Base-by-base conservation (phyloP, 2,113 vertebrate genomes). In the Ctenomys sociabilis region DNA sequence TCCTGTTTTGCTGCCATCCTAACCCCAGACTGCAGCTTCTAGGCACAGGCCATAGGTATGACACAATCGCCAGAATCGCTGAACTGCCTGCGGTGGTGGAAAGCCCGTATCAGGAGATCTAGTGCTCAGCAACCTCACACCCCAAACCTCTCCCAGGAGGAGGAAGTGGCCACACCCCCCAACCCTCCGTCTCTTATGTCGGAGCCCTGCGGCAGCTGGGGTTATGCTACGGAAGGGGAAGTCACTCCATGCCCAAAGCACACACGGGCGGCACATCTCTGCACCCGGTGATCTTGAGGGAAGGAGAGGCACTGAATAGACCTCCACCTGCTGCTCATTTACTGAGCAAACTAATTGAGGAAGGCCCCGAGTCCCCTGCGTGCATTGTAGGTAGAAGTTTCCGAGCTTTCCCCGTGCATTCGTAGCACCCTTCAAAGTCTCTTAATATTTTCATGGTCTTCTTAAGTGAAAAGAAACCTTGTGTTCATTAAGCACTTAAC, bases 11-110 rank as follows among this genome's bases (percentile, higher is more conserved):
- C 35, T 85, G 57, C 32, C 59, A 19, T 9, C 49, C 59, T 19
- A 35, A 22, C 45, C 28, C 81, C 35, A 59, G 54, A 37, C 57
- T 0, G 3, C 16, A 66, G 73, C 84, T 63, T 35, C 77, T 45
- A 3, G 45, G 57, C 43, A 45, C 49, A 9, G 0, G 5, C 1
- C 14, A 9, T 5, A 28, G 21, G 21, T 30, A 28, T 16, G 54
- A 54, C 0, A 35, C n/a, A 40, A 16, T 57, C 82, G 26, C 80
- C 43, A 30, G 1, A 0, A 35, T 3, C 3, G 68, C 81, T 85
- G 5, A 28, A 24, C 28, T 7, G 30, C 35, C 57, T 28, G 2
- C 0, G 0, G 35, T 9, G 30, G 35, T 1, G 40, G 28, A 24
- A 72, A 52, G 81, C 21, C 88, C 35, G 57, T 3, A 26, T 54